These are phyloP conservation scores for Rhegmatorhina hoffmannsi DNA, from an alignment of 2,113 vertebrate species.

Conservation along the genomic window DNA sequence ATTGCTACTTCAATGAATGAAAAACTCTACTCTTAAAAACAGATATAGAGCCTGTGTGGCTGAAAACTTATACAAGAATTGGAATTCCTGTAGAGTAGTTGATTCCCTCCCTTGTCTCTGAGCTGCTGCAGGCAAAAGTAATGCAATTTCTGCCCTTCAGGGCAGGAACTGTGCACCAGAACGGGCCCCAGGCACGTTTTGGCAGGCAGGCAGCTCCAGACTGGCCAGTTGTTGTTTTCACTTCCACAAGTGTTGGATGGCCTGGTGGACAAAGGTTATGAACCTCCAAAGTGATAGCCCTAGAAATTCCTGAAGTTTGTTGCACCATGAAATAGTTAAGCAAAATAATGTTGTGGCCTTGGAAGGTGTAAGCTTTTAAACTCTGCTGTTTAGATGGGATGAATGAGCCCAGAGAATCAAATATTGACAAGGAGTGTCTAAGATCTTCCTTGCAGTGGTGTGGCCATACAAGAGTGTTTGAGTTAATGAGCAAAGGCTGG, in stretches of 20 bases:
- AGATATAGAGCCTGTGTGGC: background rate
- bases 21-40: accelerated
- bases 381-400: background rate
- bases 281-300: background rate
- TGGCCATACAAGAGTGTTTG: background rate
- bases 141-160: background rate
- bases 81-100: accelerated
- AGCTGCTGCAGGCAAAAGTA: background rate
- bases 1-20: background rate
- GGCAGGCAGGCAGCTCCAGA: background rate
- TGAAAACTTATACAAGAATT: background rate
- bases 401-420: background rate
- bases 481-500: background rate
- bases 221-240: background rate
- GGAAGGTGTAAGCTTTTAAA: background rate
- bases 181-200: background rate
- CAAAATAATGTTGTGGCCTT: background rate
- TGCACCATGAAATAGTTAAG: background rate
- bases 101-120: background rate
- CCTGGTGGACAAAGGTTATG: background rate
- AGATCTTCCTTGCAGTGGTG: background rate
- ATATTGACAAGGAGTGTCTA: background rate
- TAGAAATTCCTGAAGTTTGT: background rate
- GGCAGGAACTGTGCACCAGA: background rate
- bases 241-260: background rate